Base-by-base conservation (phyloP, 2,113 vertebrate species). In the Columba janthina region DNA sequence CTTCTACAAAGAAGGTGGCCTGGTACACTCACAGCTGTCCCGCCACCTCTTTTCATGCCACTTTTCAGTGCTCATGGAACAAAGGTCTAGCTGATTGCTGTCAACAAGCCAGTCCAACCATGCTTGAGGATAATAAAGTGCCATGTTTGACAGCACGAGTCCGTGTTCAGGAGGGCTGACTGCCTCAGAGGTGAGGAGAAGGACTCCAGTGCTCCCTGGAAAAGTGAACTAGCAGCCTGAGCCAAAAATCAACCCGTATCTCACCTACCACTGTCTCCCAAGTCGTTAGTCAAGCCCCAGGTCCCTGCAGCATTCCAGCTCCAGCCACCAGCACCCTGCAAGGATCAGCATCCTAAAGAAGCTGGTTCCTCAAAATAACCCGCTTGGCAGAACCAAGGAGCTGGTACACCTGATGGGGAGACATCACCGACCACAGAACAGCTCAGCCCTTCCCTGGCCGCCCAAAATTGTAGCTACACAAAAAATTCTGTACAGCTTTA, bases 281-380 rank as follows among this genome's bases (percentile, higher is more conserved):
- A 11, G 29, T 2, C 38, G 16, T 51, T 14, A 18, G 19, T 36
- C n/a, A 21, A 17, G 26, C 46, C 46, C 2, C 21, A 26, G 8
- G 7, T 7, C 32, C 24, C 66, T 9, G 32, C 86, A 58, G 28
- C 5, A 48, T 32, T 40, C 61, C 71, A 8, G 5, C 32, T 70
- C 21, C 73, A 28, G 13, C 8, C 51, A 15, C 73, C 34, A 48
- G 46, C 14, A 0, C 46, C 46, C 40, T 40, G 48, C 61, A 38
- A 8, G 4, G 26, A 19, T 4, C 11, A 0, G 0, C 32, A 12
- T 8, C 44, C 54, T 60, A 4, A 16, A 40, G 34, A 51, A n/a
- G 5, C 10, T 2, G 7, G 6, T 24, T 66, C 57, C 46, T n/a
- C 8, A 25, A 16, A 38, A 50, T 18, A 51, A 65, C 20, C 14